Evolutionary conservation across 1,140 invertebrate genomes (phyloP).

Genomic region (Anadara kagoshimensis): DNA sequence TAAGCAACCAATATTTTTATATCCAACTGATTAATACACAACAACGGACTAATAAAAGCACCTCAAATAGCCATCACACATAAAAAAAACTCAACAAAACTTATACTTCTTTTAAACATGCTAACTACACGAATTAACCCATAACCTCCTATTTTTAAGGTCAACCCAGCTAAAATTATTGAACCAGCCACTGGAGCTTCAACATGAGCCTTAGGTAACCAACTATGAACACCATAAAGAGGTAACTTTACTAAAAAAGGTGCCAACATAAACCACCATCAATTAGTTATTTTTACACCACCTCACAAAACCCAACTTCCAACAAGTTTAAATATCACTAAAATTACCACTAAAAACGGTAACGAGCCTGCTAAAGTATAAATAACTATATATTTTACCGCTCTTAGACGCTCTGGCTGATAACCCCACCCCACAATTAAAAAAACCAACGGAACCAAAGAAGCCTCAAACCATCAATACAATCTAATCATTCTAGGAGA

Average conservation of each 20-base stretch:
- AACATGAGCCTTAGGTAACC: constrained; percentile 83
- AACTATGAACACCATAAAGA: constrained; percentile 82
- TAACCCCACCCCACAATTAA: constrained; percentile 1
- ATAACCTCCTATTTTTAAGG: constrained; percentile 80
- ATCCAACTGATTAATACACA: constrained; percentile 79
- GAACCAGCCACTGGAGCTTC: constrained; percentile 82
- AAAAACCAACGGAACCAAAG: background rate
- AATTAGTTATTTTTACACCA: no score
- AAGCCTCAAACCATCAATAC: background rate
- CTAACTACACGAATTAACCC: constrained; percentile 79
- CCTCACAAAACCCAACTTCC: no score
- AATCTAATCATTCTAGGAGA: background rate
- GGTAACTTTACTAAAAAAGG: constrained; percentile 80
- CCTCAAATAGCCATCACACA: constrained; percentile 73
- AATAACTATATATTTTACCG: background rate
- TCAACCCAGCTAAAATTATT: constrained; percentile 82
- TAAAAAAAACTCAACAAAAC: constrained; percentile 74
- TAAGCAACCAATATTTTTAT: constrained; percentile 80
- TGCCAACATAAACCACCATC: background rate
- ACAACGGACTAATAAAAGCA: constrained; percentile 76
- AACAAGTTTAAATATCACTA: no score
- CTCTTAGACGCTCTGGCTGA: background rate
- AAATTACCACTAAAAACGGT: no score
- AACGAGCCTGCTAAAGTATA: background rate
- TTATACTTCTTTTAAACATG: constrained; percentile 72